Base-by-base conservation (phyloP, 2,888 invertebrate genomes). In the Eupeodes latifasciatus region DNA sequence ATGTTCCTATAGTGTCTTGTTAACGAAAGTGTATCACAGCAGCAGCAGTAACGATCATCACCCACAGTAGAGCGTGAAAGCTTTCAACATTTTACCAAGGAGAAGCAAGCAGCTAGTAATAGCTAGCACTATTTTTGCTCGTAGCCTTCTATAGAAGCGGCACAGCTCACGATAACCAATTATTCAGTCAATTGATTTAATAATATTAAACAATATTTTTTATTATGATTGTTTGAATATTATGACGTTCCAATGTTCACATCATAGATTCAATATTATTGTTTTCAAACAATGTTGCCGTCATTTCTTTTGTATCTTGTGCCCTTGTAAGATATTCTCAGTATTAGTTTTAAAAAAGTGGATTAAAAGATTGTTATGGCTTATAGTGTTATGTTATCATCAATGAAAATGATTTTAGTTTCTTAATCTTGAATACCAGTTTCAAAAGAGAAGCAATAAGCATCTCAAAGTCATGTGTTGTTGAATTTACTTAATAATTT, bases 161-260 rank as follows among this genome's bases (percentile, higher is more conserved):
- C 49, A 7, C 47, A 40, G 57, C 64, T 49, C 71, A 11, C 76
- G 51, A 84, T 61, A 69, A 75, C 55, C 75, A 84, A 79, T 84
- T 84, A 84, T 80, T 64, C 84, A 80, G 61, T 80, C 79, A 79
- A 75, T 75, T 74, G 61, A 49, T 61, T 82, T 14, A 64, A 71
- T 71, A 71, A 77, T 71, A 71, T 64, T 62, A 49, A 67, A 78
- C 47, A 74, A 47, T n/a, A 40, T 66, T 62, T 47, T 82, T 84
- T 79, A 80, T 71, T 80, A 27, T 85, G 59, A 85, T 59, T 55
- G 57, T 57, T 64, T 64, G 55, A 69, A 67, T 61, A 74, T 47
- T 59, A 64, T 76, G 36, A 36, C 51, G 40, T 53, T 40, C 49
- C 14, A 47, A 77, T 40, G 51, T 16, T 19, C 53, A 59, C 12